Percentiles rank a stretch among this genome's conserved stretches.
Evolutionary conservation across 1,140 invertebrate species (phyloP).

Genomic region (Zaprionus ornatus): DNA sequence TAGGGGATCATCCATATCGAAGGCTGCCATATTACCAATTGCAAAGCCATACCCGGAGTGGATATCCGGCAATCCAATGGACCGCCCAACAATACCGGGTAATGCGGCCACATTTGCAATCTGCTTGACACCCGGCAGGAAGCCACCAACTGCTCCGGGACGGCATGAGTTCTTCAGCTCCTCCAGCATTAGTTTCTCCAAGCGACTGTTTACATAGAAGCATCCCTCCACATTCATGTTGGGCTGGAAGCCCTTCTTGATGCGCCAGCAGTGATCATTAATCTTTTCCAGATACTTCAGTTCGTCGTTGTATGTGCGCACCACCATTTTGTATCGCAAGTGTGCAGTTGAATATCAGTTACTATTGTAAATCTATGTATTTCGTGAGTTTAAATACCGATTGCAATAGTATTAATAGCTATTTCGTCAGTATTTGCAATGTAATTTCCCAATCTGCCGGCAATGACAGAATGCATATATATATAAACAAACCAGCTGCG

Average conservation of each 20-base stretch:
- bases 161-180: constrained; percentile 96
- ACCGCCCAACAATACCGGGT: constrained; percentile 97
- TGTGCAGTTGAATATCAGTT: background rate
- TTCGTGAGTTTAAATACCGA: background rate
- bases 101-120: constrained; percentile 99
- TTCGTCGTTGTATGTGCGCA: constrained; percentile 97
- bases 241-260: constrained; percentile 99
- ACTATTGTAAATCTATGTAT: background rate
- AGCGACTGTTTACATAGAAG: constrained; percentile 97
- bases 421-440: constrained; percentile 54
- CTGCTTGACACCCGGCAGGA: constrained; percentile 99
- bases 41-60: constrained; percentile 99
- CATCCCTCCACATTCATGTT: constrained; percentile 99
- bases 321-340: constrained; percentile 89
- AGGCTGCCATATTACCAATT: constrained; percentile 99
- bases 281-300: constrained; percentile 96
- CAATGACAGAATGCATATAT: background rate
- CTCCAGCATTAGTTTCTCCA: constrained; percentile 99
- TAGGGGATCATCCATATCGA: constrained; percentile 96
- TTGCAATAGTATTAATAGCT: background rate
- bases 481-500: constrained; percentile 14
- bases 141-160: constrained; percentile 95
- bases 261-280: constrained; percentile 93
- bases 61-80: constrained; percentile 97
- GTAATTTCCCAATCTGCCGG: constrained; percentile 20